phyloP scores from a whole-genome alignment of 2,113 vertebrate species.

The Istiophorus platypterus region DNA sequence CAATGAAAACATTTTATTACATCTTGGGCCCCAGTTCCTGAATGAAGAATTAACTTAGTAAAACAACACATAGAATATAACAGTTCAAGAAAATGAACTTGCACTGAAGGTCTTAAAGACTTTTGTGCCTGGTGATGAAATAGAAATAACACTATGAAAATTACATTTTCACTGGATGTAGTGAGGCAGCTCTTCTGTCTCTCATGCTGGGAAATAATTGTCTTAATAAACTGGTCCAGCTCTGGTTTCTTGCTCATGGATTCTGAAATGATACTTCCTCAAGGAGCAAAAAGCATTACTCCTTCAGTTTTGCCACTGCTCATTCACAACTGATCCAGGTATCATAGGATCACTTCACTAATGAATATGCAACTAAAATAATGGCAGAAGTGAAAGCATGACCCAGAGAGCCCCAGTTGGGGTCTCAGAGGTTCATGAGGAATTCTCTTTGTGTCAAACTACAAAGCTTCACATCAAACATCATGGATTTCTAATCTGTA shows the following conservation, averaged over 20 bases:
- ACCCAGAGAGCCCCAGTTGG: not conserved
- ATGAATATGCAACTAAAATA: not conserved
- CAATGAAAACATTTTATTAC: not conserved
- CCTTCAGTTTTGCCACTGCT: not conserved
- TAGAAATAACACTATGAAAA: too few species aligned
- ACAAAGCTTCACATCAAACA: constrained; percentile 4
- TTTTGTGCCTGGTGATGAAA: too few species aligned
- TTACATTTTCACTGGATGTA: not conserved
- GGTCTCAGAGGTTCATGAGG: not conserved
- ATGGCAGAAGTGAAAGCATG: not conserved
- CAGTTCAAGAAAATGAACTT: too few species aligned
- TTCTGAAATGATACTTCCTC: not conserved
- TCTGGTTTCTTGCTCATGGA: too few species aligned
- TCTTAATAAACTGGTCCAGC: not conserved
- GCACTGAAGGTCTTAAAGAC: too few species aligned
- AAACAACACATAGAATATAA: too few species aligned
- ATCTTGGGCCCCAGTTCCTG: not conserved
- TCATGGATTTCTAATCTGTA: not conserved
- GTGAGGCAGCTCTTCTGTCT: not conserved
- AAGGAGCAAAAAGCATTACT: not conserved
- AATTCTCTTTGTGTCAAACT: constrained; percentile 3
- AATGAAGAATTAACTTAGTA: not conserved
- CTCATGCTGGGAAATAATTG: not conserved
- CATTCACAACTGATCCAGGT: not conserved
- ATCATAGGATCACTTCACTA: not conserved